Evolutionary conservation across 2,888 invertebrate species (phyloP), one percentile per base, ranked within the genome.

Genomic region (Brassicogethes aeneus): DNA sequence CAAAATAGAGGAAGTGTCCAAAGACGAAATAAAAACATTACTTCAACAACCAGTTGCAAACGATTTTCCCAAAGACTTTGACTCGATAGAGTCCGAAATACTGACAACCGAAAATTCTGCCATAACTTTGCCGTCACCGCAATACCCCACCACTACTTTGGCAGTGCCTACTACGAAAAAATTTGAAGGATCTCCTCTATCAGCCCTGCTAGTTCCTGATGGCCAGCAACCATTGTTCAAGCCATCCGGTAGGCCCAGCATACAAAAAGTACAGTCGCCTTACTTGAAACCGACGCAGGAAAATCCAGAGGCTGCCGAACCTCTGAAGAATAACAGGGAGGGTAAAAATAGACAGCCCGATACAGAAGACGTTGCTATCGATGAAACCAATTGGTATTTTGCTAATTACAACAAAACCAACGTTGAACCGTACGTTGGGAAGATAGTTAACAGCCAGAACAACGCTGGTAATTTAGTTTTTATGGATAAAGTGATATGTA

Each of bases 301-400:
- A 5, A 48, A 47, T 40, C 39, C 53, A 29, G 51, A 54, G 39
- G 34, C 48, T 15, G 46, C 53, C 3, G 44, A 45, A 39, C 32
- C 32, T 8, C 13, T 12, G 5, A 8, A 8, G 12, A 50, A 47
- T 23, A 48, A 39, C 29, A 44, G 52, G 34, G 55, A 52, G 41
- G 42, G 40, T 13, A 48, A 52, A 45, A 48, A 40, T 2, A 36
- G 75, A 74, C 47, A 66, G 68, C 32, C 32, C 3, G 5, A 10
- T 7, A 12, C 10, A 13, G 32, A 32, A 32, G 32, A 32, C 5
- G 71, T 68, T 48, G 68, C 75, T 36, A 39, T 49, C 15, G 54
- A 55, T 31, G 59, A 61, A 36, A 82, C 81, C 68, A 82, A 81
- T 53, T 91, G 91, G 91, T 91, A 91, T 65, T 90, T 85, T 62